Base-by-base conservation (phyloP, 2,113 vertebrate species). In the Elachura formosa region DNA sequence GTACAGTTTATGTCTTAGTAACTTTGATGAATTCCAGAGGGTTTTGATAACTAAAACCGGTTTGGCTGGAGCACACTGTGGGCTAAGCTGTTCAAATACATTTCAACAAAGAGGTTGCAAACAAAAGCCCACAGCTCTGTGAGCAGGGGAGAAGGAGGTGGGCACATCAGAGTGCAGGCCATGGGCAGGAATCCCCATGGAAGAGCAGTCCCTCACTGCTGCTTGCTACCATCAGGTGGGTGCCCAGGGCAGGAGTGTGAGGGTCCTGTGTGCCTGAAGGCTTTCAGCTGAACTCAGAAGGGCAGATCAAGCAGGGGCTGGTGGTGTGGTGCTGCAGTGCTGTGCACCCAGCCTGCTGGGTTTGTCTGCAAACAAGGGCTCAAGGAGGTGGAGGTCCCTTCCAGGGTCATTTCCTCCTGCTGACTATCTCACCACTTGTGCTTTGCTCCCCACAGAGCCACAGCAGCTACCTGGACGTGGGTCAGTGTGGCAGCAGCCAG, bases 381-480 rank as follows among this genome's bases (percentile, higher is more conserved):
- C 23, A 0, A 11, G 26, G 19, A 16, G 48, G n/a, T 19, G 36
- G 24, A 34, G 49, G 9, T 25, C 12, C 43, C 26, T 22, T 43
- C 13, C 21, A 12, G 26, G 1, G 1, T 40, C 6, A 3, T 45
- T 25, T 20, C 22, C 20, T 36, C 11, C 24, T 33, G 25, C 51
- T 45, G 51, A 62, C 0, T 0, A 0, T 45, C 29, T 80, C 24
- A 2, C 49, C 5, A 0, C 10, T 23, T 33, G 61, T 63, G 61
- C 45, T 95, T 81, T 11, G 1, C 34, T 68, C 48, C 49, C 81
- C 10, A 1, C 94, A 99, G 99, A 98, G 97, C 94, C 97, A 98
- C 75, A 91, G 97, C 91, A 96, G 95, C 91, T 97, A 97, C 95
- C 94, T 98, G 93, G 97, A 98, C 21, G 93, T 97, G 90, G 97